These are phyloP conservation scores for Drepana arcuata DNA, from an alignment of 1,140 invertebrate species.

Conservation along the genomic window DNA sequence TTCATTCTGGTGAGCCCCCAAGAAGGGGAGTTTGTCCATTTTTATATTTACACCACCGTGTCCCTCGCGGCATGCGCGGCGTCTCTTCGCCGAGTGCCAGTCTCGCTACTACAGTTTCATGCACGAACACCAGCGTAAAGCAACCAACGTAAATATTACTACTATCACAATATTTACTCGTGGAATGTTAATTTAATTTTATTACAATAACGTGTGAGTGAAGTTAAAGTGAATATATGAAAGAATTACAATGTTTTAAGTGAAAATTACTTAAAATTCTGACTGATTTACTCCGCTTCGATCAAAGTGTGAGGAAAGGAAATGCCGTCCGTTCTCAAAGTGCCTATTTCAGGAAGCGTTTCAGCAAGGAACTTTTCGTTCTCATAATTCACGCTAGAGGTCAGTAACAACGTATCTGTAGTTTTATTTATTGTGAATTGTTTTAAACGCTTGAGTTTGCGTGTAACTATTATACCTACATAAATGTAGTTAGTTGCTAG, in stretches of 20 bases:
- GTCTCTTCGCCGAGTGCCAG: conserved; percentile 60
- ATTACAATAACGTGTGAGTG: conserved; percentile 25
- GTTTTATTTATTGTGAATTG: too few relatives aligned
- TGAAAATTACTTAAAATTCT: conserved; percentile 38
- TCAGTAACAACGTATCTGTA: conserved; percentile 64
- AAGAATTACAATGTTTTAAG: conserved; percentile 27
- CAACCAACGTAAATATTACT: conserved; percentile 67
- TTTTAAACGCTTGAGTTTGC: conserved; percentile 8
- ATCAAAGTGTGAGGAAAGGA: conserved; percentile 59
- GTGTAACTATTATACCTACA: background rate
- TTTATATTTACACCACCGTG: conserved; percentile 69
- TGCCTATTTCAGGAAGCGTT: conserved; percentile 67
- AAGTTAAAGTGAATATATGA: conserved; percentile 13
- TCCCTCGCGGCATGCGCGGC: conserved; percentile 67
- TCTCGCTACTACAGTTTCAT: conserved; percentile 64
- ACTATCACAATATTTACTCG: conserved; percentile 61
- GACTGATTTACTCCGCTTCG: conserved; percentile 49
- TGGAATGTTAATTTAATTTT: conserved; percentile 52
- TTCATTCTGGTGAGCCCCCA: conserved; percentile 63
- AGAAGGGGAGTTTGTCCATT: conserved; percentile 69
- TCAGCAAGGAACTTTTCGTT: conserved; percentile 66
- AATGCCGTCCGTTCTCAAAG: conserved; percentile 51
- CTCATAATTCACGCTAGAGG: conserved; percentile 66
- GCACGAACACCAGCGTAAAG: conserved; percentile 63
- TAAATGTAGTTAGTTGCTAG: conserved; percentile 13